Evolutionary conservation across 1,140 invertebrate genomes (phyloP).

Genomic region (Tetramorium parvispinum): DNA sequence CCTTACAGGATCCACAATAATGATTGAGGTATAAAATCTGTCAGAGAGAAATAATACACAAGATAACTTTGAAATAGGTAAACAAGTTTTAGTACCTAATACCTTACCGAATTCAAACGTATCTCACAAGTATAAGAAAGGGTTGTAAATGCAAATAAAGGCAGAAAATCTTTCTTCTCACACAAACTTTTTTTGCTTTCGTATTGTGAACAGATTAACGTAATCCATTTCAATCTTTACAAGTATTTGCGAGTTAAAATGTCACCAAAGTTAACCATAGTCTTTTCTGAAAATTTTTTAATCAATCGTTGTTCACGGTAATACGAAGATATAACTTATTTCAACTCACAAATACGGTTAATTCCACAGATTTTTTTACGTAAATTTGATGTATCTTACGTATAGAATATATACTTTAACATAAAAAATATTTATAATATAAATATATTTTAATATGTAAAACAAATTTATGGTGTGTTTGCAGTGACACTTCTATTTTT

Average conservation of each 20-base stretch:
- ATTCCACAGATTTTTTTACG: not conserved
- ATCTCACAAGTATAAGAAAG: not conserved
- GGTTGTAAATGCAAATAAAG: no score
- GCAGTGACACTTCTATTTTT: not conserved
- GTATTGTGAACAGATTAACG: not conserved
- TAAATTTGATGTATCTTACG: not conserved
- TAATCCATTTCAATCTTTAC: not conserved
- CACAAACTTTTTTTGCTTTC: not conserved
- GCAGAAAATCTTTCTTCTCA: not conserved
- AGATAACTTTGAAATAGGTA: not conserved
- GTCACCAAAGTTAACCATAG: no score
- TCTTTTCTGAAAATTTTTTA: not conserved
- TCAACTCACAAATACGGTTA: not conserved
- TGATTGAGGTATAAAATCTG: not conserved
- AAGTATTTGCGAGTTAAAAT: not conserved
- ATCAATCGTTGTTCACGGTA: not conserved
- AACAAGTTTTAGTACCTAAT: not conserved
- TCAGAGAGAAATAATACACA: not conserved
- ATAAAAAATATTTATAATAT: not conserved
- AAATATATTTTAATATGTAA: not conserved
- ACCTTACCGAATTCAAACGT: no score
- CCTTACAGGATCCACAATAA: not conserved
- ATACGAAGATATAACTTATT: not conserved
- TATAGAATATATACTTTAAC: not conserved
- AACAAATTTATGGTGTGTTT: not conserved